A percentile compares a stretch with the other conserved stretches of the same genome.
Evolutionary conservation across 1,140 invertebrate species (phyloP).

Genomic region (Drosophila ercepeae): DNA sequence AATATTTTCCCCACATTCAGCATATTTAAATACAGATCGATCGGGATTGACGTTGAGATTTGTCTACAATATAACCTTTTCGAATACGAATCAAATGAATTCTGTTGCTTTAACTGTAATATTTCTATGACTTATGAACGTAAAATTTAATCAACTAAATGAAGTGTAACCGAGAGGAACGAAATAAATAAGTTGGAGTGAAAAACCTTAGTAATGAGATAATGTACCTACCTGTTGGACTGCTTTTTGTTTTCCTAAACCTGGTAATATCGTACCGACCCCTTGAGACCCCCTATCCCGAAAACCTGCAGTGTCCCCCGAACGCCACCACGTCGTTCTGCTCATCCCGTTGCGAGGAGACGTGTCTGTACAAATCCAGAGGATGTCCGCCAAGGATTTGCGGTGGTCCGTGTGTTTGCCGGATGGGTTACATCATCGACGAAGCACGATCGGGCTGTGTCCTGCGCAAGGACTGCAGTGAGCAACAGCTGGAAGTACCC

Average conservation of each 20-base stretch:
- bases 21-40: too few relatives aligned
- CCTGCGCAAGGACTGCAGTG: not conserved
- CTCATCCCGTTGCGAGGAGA: slow-evolving; percentile 8
- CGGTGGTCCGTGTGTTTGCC: not conserved
- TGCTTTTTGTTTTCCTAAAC: not conserved
- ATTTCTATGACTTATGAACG: not conserved
- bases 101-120: too few relatives aligned
- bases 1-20: too few relatives aligned
- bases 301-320: not conserved
- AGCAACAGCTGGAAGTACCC: slow-evolving; percentile 6
- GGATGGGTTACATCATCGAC: not conserved
- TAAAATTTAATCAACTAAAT: not conserved
- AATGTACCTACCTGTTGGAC: not conserved
- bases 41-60: too few relatives aligned
- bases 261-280: not conserved
- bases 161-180: not conserved
- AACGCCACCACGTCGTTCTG: slow-evolving; percentile 7
- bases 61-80: too few relatives aligned
- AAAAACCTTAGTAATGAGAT: not conserved
- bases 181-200: not conserved
- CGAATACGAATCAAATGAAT: too few relatives aligned
- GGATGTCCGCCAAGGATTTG: slow-evolving; percentile 1
- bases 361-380: slow-evolving; percentile 21
- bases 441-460: not conserved
- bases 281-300: not conserved